These are phyloP conservation scores for Caracal caracal DNA, from an alignment of 2,113 vertebrate genomes.

Conservation along the genomic window DNA sequence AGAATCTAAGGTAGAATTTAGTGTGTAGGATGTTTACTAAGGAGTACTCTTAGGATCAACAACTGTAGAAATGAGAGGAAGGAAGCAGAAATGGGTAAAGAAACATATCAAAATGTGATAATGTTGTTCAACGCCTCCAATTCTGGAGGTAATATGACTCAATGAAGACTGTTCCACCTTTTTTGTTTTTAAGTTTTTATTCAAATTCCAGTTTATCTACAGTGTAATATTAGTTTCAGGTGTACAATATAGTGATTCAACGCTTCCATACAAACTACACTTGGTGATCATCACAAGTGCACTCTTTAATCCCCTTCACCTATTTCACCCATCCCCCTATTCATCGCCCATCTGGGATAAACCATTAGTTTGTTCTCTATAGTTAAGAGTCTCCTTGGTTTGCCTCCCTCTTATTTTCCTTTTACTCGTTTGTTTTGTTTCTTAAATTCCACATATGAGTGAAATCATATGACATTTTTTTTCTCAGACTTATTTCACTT, in stretches of 20 bases:
- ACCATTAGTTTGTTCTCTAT: too few species aligned
- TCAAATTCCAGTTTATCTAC: background rate
- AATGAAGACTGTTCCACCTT: rapidly evolving
- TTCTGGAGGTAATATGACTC: background rate
- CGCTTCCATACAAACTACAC: background rate
- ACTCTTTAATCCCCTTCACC: too few species aligned
- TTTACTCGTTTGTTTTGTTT: too few species aligned
- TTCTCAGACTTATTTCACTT: background rate
- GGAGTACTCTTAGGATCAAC: background rate
- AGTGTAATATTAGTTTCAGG: background rate
- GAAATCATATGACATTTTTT: background rate
- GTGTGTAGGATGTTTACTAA: background rate
- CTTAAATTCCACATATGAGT: too few species aligned
- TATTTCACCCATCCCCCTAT: too few species aligned
- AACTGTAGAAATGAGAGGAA: background rate
- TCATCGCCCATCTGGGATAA: too few species aligned
- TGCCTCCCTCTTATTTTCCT: too few species aligned
- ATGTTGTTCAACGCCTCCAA: background rate
- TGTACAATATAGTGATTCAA: background rate
- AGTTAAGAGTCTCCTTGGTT: too few species aligned
- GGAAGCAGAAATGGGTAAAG: background rate
- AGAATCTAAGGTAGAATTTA: background rate
- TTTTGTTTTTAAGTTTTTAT: background rate
- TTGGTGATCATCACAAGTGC: too few species aligned
- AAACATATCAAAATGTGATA: background rate